Conservation (phyloP, 2,888 invertebrate species). For the Sinotaia quadrata region DNA sequence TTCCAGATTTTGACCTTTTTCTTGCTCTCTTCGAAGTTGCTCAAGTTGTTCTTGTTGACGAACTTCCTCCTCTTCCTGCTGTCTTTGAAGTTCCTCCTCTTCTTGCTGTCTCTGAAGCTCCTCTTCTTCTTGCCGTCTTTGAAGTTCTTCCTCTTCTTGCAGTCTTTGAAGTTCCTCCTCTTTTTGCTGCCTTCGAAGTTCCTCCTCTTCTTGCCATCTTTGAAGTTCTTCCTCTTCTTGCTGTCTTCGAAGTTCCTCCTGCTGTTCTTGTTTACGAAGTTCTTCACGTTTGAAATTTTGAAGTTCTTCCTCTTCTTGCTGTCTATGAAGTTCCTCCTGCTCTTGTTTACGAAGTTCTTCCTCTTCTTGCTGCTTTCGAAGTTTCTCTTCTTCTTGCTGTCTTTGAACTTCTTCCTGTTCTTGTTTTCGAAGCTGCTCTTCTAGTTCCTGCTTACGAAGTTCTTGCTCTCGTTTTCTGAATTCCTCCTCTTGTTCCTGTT, state of each 20-base stretch:
- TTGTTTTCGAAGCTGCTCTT: background rate
- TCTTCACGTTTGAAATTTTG: background rate
- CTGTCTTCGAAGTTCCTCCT: background rate
- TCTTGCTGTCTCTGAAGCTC: too few species aligned
- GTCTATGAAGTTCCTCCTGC: background rate
- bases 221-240: background rate
- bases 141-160: background rate
- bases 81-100: too few species aligned
- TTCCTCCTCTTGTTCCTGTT: conserved; percentile 4
- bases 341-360: too few species aligned
- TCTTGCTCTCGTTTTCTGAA: background rate
- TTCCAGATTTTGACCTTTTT: background rate
- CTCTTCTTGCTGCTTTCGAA: too few species aligned
- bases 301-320: background rate
- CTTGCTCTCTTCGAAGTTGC: background rate
- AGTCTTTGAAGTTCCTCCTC: background rate
- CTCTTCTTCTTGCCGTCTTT: background rate
- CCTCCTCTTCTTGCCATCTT: background rate
- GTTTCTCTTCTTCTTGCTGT: background rate
- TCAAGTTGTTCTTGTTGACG: background rate
- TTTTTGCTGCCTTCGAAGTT: background rate
- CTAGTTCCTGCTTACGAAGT: conserved; percentile 4
- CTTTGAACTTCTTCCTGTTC: background rate
- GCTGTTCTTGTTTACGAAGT: background rate
- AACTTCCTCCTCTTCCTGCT: too few species aligned